Percentiles rank a stretch among this genome's conserved stretches.
Conservation (phyloP, 2,113 vertebrate genomes). For the Mobula hypostoma region DNA sequence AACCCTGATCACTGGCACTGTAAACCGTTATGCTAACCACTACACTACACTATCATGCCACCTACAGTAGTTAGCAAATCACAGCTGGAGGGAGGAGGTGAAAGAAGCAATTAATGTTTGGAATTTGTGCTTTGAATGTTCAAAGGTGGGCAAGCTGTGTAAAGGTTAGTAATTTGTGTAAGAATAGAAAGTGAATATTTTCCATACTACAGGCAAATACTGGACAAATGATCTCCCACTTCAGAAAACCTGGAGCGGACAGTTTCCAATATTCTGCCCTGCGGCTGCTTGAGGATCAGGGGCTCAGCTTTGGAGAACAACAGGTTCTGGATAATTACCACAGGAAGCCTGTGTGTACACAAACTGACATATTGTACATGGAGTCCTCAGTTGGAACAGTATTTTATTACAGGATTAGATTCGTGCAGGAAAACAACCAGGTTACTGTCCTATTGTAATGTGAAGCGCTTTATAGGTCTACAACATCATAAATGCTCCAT, state of each 20-base stretch:
- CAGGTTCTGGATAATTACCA: background rate
- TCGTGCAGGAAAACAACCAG: background rate
- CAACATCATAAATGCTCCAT: background rate
- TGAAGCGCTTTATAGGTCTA: background rate
- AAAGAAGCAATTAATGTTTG: no score
- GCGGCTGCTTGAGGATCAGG: background rate
- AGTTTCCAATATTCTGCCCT: background rate
- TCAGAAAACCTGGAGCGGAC: background rate
- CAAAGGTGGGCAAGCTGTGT: no score
- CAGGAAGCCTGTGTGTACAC: background rate
- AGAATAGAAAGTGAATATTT: no score
- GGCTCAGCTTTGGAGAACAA: background rate
- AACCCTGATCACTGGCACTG: no score
- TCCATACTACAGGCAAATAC: background rate
- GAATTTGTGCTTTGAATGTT: no score
- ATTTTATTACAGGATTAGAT: constrained; percentile 29
- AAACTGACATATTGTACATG: background rate
- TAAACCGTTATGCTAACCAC: no score
- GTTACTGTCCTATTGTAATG: constrained; percentile 27
- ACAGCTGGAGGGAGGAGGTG: no score
- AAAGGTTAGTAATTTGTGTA: no score
- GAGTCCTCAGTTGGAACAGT: background rate
- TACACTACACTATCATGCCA: no score
- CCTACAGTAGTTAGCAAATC: no score
- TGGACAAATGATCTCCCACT: background rate